Conservation (phyloP, 2,888 invertebrate genomes). For the Serrognathus titanus region DNA sequence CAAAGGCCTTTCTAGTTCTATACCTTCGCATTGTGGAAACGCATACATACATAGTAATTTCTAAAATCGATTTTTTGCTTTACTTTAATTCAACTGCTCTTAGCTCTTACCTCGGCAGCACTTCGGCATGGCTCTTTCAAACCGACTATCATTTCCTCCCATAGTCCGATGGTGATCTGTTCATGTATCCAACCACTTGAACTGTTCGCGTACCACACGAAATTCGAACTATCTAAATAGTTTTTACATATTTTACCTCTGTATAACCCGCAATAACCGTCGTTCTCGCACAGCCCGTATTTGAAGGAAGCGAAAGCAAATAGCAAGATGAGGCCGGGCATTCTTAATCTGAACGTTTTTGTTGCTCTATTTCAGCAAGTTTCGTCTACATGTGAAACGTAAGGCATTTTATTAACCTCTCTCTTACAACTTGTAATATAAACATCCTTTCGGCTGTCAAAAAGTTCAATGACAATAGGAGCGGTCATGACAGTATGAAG, state of each 20-base stretch:
- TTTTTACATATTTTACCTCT: constrained; percentile 59
- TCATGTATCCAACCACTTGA: constrained; percentile 79
- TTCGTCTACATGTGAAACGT: background rate
- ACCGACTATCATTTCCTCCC: constrained; percentile 80
- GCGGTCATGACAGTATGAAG: constrained; percentile 9
- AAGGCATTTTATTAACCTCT: background rate
- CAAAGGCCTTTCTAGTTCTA: constrained; percentile 58
- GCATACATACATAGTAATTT: constrained; percentile 88
- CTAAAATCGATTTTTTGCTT: constrained; percentile 45
- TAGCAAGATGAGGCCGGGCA: constrained; percentile 6
- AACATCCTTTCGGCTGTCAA: constrained; percentile 19
- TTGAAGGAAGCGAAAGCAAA: constrained; percentile 6
- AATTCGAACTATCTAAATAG: constrained; percentile 51
- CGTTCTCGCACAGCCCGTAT: constrained; percentile 6
- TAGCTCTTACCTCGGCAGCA: constrained; percentile 83
- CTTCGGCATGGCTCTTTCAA: constrained; percentile 80
- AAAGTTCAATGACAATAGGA: constrained; percentile 13
- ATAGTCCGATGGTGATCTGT: constrained; percentile 75
- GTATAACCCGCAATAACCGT: constrained; percentile 14
- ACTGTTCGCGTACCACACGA: constrained; percentile 58
- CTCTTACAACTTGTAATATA: constrained; percentile 10
- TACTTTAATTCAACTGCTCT: too few relatives aligned
- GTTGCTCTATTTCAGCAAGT: background rate
- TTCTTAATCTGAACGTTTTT: background rate
- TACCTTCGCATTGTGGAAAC: constrained; percentile 77